Conservation (phyloP, 2,113 vertebrate genomes). For the Elephantulus edwardii region DNA sequence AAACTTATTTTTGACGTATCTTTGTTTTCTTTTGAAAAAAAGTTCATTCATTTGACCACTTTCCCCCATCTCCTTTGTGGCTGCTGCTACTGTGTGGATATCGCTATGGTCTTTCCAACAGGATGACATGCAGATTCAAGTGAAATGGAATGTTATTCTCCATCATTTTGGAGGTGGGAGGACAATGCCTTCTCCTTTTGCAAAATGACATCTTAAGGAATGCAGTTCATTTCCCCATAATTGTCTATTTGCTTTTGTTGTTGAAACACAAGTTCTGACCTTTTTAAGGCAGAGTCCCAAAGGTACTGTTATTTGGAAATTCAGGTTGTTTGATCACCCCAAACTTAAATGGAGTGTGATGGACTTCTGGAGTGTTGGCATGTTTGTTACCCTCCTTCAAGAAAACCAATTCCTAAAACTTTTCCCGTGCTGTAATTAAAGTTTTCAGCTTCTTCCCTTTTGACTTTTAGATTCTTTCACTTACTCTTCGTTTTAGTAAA, state of each 20-base stretch:
- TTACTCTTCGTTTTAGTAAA: constrained; percentile 79
- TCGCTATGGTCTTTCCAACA: constrained; percentile 72
- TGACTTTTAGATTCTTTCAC: constrained; percentile 74
- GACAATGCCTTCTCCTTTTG: constrained; percentile 73
- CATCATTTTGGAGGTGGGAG: constrained; percentile 65
- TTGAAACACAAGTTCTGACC: constrained; percentile 67
- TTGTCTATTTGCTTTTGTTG: constrained; percentile 67
- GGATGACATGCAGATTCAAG: constrained; percentile 77
- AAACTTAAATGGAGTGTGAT: constrained; percentile 46
- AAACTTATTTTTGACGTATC: constrained; percentile 85
- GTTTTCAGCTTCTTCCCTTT: constrained; percentile 81
- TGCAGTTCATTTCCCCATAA: constrained; percentile 67
- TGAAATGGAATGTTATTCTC: constrained; percentile 72
- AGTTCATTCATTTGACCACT: constrained; percentile 82
- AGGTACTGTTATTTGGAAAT: constrained; percentile 73
- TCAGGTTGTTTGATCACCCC: constrained; percentile 70
- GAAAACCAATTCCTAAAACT: constrained; percentile 79
- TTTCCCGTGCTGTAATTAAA: constrained; percentile 74
- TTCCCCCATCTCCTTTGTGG: constrained; percentile 69
- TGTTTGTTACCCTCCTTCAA: constrained; percentile 63
- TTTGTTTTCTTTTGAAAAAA: constrained; percentile 76
- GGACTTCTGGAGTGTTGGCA: constrained; percentile 26
- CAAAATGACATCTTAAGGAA: constrained; percentile 75
- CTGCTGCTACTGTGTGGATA: constrained; percentile 65
- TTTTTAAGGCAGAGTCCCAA: constrained; percentile 70